Evolutionary conservation across 2,113 vertebrate species (phyloP), one percentile per base, ranked within the genome.

Genomic region (Cygnus atratus): DNA sequence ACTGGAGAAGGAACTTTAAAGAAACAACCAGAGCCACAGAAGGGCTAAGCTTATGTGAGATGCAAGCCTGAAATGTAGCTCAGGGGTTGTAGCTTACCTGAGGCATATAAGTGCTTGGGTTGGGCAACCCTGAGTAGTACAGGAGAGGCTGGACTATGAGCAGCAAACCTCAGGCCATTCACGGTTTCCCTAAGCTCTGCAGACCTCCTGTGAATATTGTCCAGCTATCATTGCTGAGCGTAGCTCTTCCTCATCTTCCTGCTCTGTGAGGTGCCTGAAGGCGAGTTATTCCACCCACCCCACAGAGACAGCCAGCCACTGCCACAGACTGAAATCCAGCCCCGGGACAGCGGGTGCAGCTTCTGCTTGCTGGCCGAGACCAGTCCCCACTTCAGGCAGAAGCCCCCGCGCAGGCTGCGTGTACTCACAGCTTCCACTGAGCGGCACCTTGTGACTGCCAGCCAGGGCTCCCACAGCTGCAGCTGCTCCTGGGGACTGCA

Each of bases 371-470:
- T 31, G n/a, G 44, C 33, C 5, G 35, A 55, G 46, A 62, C 12
- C 59, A 11, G 35, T 57, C 25, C 58, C 39, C 3, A 0, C 57
- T 92, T 62, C 48, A 76, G 54, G 31, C 80, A 76, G 72, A 20
- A 74, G 16, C 54, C 52, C 57, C 7, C 2, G 39, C 0, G 0
- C 39, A 61, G 39, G 48, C 74, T 94, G 86, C 73, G 54, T 0
- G 5, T 94, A 35, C 84, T 57, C 65, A 77, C 88, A 94, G 73
- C 80, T 88, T 91, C 93, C 88, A 94, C 86, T 66, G 87, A 54
- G 92, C 0, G 72, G 93, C 93, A 89, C 55, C 81, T 87, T 14
- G 7, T 46, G 80, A 75, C 17, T 87, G 70, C 84, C 39, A 75
- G 88, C 77, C 61, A 66, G 8, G 65, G 13, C 58, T 90, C 43